Conservation (phyloP, 2,888 invertebrate species). For the Aleiodes leptofemur region DNA sequence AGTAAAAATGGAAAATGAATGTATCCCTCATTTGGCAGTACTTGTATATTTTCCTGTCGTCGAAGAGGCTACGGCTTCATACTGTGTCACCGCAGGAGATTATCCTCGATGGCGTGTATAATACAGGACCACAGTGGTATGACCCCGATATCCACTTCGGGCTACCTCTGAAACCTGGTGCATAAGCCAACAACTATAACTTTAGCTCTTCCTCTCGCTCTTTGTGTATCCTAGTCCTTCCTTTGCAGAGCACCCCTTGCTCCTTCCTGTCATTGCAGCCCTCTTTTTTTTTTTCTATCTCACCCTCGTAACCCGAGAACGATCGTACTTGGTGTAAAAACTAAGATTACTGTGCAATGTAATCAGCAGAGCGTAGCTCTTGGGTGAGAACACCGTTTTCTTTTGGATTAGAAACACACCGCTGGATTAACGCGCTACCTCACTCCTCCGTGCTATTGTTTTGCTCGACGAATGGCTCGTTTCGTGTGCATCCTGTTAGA, state of each 20-base stretch:
- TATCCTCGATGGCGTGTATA: conserved; percentile 63
- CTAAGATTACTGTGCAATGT: conserved; percentile 72
- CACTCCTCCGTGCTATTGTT: conserved; percentile 24
- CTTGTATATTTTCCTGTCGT: conserved; percentile 5
- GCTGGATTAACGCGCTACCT: conserved; percentile 57
- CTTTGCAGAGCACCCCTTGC: not conserved
- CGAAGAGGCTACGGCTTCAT: conserved; percentile 34
- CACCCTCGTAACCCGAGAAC: conserved; percentile 9
- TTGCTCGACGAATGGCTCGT: conserved; percentile 31
- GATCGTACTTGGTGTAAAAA: conserved; percentile 62
- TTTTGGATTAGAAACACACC: conserved; percentile 53
- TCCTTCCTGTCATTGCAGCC: not conserved
- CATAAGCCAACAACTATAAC: conserved; percentile 27
- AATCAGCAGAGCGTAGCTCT: conserved; percentile 61
- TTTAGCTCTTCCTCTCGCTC: not conserved
- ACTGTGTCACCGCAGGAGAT: conserved; percentile 49
- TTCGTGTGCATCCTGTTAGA: conserved; percentile 48
- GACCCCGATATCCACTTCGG: conserved; percentile 58
- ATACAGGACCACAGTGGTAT: conserved; percentile 54
- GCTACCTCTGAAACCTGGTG: conserved; percentile 3
- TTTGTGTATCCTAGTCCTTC: conserved; percentile 5
- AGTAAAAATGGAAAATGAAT: not conserved
- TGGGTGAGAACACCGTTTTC: conserved; percentile 43
- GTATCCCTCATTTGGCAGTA: not conserved
- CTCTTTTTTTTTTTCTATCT: not conserved